Base-by-base conservation (phyloP, 2,888 invertebrate genomes). In the Hipparchia sbordonii region DNA sequence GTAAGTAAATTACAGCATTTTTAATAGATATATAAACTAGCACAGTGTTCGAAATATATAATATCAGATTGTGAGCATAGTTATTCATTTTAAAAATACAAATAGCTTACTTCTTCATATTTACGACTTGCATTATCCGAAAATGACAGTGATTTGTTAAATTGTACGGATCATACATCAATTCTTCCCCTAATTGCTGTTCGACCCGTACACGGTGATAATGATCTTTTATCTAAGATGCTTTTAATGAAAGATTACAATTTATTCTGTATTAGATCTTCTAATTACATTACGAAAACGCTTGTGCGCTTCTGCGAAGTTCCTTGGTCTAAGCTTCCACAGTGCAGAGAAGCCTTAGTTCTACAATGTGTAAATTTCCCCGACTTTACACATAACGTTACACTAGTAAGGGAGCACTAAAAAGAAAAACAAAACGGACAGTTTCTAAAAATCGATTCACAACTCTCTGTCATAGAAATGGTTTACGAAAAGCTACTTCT, bases 161-260 rank as follows among this genome's bases (percentile, higher is more conserved):
- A 71, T 75, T 65, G 76, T 78, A 79, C 77, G 79, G 86, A 82
- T 81, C 82, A 86, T 88, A 92, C 88, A 82, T 82, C 89, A 94
- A 92, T 89, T 90, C 89, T 94, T 94, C 94, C 94, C 94, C 93
- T 89, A 89, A 91, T 91, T 92, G 88, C 84, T 85, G 88, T 90
- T 89, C 82, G 86, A 84, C 82, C 87, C 84, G 88, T 83, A 90
- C 84, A 70, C 76, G 70, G 82, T 84, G 82, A 82, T 76, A 67
- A 79, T 73, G 74, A 80, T 75, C 4, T 8, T 77, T 79, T 79
- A 78, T 75, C 67, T 72, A 71, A 74, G 78, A 80, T 72, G 75
- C 77, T 60, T 72, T 77, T 73, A 76, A 76, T 78, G 75, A 76
- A 77, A 79, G 77, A 77, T 79, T 74, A 77, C 74, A 77, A 76